Evolutionary conservation across 2,113 vertebrate genomes (phyloP).

Genomic region (Furnarius figulus): DNA sequence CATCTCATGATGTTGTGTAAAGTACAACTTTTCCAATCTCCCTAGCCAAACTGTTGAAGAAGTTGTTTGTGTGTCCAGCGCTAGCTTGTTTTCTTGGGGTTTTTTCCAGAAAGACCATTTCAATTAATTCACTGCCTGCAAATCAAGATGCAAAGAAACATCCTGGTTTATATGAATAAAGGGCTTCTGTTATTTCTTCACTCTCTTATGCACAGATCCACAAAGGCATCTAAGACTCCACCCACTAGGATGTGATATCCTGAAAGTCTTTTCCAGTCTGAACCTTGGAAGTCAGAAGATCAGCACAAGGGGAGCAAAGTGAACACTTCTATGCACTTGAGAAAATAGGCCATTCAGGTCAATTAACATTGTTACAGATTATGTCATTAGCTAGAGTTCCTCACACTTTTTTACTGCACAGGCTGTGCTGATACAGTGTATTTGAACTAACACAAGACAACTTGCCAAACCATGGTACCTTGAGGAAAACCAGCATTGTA

Average conservation of each 20-base stretch:
- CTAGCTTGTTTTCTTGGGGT: not conserved
- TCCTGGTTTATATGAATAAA: not conserved
- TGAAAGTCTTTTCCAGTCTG: not conserved
- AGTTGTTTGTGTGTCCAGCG: not conserved
- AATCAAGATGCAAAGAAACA: not conserved
- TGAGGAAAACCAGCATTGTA: not conserved
- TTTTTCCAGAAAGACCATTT: not conserved
- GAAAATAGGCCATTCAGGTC: not conserved
- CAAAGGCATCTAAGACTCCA: not conserved
- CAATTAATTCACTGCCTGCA: not conserved
- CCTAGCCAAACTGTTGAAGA: not conserved
- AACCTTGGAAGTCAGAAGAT: not conserved
- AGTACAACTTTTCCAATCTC: not conserved
- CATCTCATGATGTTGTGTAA: not conserved
- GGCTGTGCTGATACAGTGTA: not conserved
- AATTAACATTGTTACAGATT: not conserved
- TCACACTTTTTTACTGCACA: not conserved
- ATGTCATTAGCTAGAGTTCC: not conserved
- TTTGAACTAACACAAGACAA: not conserved
- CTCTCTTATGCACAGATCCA: not conserved
- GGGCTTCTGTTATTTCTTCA: not conserved
- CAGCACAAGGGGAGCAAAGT: not conserved
- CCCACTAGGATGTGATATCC: fast-evolving
- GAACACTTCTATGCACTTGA: not conserved
- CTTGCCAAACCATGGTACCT: not conserved